phyloP scores from a whole-genome alignment of 2,113 vertebrate species.

The Syrmaticus mikado region DNA sequence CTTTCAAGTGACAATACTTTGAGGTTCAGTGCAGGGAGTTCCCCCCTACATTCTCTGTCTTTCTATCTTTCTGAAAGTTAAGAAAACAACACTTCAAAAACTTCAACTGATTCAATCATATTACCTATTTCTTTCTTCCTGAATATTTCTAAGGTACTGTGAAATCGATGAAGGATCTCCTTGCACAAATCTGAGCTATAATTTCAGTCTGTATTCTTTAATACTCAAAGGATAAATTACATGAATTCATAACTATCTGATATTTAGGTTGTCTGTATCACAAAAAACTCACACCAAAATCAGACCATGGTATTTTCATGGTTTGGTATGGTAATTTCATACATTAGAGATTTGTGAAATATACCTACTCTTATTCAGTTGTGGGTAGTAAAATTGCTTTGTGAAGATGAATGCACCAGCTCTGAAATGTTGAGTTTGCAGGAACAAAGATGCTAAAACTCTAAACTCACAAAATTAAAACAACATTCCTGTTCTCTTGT shows the following conservation, averaged over 20 bases:
- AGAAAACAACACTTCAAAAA: neutral
- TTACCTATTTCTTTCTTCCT: neutral
- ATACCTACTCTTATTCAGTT: neutral
- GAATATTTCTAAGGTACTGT: neutral
- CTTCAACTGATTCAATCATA: neutral
- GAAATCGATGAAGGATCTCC: neutral
- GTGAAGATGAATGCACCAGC: neutral
- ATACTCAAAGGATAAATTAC: neutral
- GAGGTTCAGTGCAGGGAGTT: neutral
- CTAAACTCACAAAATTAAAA: neutral
- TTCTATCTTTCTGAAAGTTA: neutral
- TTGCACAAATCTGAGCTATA: neutral
- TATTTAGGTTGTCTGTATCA: neutral
- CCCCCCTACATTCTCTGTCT: neutral
- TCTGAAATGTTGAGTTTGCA: neutral
- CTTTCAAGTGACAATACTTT: neutral
- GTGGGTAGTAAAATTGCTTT: neutral
- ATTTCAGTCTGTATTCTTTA: neutral
- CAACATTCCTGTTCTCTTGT: neutral
- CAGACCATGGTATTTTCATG: neutral
- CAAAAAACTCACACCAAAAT: neutral
- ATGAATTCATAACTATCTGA: accelerated
- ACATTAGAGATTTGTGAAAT: neutral
- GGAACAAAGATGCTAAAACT: neutral
- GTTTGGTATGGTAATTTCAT: neutral